Evolutionary conservation across 2,797 vertebrate genomes (phyloP), one percentile per base, ranked within the genome.

Genomic region (Anguilla megastoma): DNA sequence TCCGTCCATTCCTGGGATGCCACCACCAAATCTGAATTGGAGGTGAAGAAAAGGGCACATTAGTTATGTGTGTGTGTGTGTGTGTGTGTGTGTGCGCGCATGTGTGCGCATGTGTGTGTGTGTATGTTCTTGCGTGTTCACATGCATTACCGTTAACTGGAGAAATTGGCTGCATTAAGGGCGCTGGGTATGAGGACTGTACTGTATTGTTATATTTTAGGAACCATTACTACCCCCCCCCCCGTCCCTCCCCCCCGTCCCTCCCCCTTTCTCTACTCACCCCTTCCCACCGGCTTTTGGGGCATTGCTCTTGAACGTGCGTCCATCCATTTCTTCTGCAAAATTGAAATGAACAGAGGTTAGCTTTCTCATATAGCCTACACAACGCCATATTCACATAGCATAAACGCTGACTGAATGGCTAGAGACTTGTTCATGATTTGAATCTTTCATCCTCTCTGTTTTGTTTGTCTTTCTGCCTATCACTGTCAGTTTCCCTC

Each of bases 271-370:
- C 76, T 45, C 76, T 45, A 45, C 92, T 92, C 88, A 94, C 93
- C 91, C 89, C 87, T 93, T 94, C 90, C 93, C 93, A 0, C 93
- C 93, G 0, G 93, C 90, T 91, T 94, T 95, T 50, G 94, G 94
- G 80, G 92, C 93, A 74, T 93, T 94, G 93, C 93, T 94, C 90
- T 94, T 94, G 88, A 94, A 94, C 90, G 91, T 92, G 36, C 92
- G 87, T 52, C 9, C 27, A 2, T 94, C 92, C 94, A 95, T 94
- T 1, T 91, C 89, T 93, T 1, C 2, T 1, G 2, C 24, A 58
- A 41, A 12, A 85, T 86, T 8, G 84, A 24, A 88, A 16, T 8
- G 8, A 4, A 80, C 18, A 80, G 18, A 80, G 36, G 36, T 21
- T 0, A 14, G 76, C 5, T 45, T 21, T 45, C 41, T 69, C 63